Base-by-base conservation (phyloP, 2,888 invertebrate genomes). In the Dynastes grantii region DNA sequence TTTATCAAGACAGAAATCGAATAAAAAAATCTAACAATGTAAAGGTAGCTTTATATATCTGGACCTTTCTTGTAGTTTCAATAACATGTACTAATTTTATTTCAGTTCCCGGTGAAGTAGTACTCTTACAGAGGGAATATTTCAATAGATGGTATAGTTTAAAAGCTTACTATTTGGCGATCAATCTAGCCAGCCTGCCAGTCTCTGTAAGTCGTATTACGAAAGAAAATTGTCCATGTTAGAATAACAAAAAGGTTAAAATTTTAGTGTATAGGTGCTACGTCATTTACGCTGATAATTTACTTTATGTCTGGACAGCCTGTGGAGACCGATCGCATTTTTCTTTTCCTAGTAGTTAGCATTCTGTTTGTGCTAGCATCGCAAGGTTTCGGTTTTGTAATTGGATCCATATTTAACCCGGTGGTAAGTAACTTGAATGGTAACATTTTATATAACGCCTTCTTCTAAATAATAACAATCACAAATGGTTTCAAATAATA, bases 61-160 rank as follows among this genome's bases (percentile, higher is more conserved):
- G 32, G 5, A 37, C 5, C 0, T 37, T 37, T 37, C 5, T 37
- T 5, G 5, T 37, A 37, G 4, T 37, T 37, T 5, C 5, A 37
- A 37, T 37, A 37, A 37, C 5, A 8, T 45, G 45, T 45, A 45
- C 2, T 1, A 45, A 45, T 11, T 45, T 8, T 45, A 45, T 87
- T 88, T 79, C 87, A 93, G 93, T 92, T 90, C 93, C 93, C 0
- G 85, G 89, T 63, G 93, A 93, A 87, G 90, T 93, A 1, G 89
- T 91, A 80, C 83, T 92, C 82, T 85, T 93, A 76, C 90, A 90
- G 37, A 87, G 93, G 37, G 93, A 93, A 85, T 93, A 92, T 85
- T 93, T 93, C 87, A 93, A 93, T 84, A 89, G 92, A 29, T 93
- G 93, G 93, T 93, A 93, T 85, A 91, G 92, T 78, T 87, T 93